Conservation (phyloP, 2,888 invertebrate species). For the Choreutis nemorana region DNA sequence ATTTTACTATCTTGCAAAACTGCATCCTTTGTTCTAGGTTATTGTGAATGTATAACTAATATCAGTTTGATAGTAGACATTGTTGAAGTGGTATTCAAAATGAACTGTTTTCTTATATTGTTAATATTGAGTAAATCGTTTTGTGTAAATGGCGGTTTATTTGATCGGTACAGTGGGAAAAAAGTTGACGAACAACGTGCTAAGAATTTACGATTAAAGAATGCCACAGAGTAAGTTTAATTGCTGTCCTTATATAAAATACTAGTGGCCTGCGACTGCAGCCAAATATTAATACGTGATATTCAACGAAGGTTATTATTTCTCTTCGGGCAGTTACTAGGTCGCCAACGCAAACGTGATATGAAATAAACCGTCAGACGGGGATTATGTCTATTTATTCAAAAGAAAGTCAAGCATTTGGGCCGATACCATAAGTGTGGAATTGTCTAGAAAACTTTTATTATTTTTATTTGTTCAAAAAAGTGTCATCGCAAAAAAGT, state of each 20-base stretch:
- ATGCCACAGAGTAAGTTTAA: constrained; percentile 27
- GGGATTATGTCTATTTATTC: too few relatives aligned
- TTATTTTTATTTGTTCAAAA: too few relatives aligned
- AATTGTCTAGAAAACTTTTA: too few relatives aligned
- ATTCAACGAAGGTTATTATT: not conserved
- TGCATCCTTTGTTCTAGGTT: too few relatives aligned
- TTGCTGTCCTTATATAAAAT: constrained; percentile 2
- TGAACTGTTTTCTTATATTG: constrained; percentile 14
- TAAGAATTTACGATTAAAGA: constrained; percentile 20
- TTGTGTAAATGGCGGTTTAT: constrained; percentile 19
- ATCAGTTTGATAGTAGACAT: too few relatives aligned
- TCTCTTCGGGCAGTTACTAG: constrained; percentile 1
- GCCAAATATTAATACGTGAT: constrained; percentile 5
- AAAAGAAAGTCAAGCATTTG: too few relatives aligned
- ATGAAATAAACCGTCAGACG: too few relatives aligned
- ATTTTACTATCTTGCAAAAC: too few relatives aligned
- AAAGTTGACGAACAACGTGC: constrained; percentile 22
- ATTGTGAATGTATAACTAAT: too few relatives aligned
- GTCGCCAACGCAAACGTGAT: too few relatives aligned
- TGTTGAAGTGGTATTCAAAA: constrained; percentile 8
- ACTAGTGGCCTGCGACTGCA: not conserved
- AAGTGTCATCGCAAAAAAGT: too few relatives aligned
- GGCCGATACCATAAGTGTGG: too few relatives aligned
- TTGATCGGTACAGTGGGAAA: constrained; percentile 33
- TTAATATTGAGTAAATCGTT: constrained; percentile 23